Base-by-base conservation (phyloP, 2,888 invertebrate genomes). In the Cryptocephalus primarius region DNA sequence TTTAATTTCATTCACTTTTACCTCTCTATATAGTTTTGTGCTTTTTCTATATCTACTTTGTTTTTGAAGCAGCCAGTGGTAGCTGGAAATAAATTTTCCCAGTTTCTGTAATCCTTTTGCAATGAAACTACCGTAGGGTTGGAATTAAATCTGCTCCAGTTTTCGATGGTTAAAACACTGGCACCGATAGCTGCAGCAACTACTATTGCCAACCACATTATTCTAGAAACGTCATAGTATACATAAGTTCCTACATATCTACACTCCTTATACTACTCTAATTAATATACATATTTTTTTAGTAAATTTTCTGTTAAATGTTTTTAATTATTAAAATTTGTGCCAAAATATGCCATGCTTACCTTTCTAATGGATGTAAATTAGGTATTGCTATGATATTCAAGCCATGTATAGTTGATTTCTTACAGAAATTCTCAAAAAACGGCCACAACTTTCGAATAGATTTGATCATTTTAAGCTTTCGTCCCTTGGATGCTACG, bases 81-180 rank as follows among this genome's bases (percentile, higher is more conserved):
- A 0, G 75, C 77, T 0, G 80, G 79, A 53, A 80, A 69, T 10
- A 72, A 72, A 61, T 75, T 78, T 43, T 70, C 65, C 80, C 81
- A 82, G 36, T 75, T 74, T 40, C 80, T 63, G 62, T 73, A 81
- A 66, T 81, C 78, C 53, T 80, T 81, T 57, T 80, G 75, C 50
- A 81, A 61, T 0, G 80, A 77, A 8, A 80, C 77, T 6, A 82
- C 80, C 0, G 80, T 81, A 0, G 81, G 80, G 58, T 73, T 79
- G 40, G 77, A 77, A 40, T 69, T 71, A 65, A 74, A 82, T 2
- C 79, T 63, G 53, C 71, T 72, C 68, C 74, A 72, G 55, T 78
- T 80, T 0, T 76, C 75, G 8, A 72, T 57, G 1, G 75, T 74
- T 1, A 79, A 63, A 40, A 67, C 63, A 6, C 72, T 55, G 0